These are phyloP conservation scores for Drosophila diplacantha DNA, from an alignment of 2,888 invertebrate species.

Conservation along the genomic window DNA sequence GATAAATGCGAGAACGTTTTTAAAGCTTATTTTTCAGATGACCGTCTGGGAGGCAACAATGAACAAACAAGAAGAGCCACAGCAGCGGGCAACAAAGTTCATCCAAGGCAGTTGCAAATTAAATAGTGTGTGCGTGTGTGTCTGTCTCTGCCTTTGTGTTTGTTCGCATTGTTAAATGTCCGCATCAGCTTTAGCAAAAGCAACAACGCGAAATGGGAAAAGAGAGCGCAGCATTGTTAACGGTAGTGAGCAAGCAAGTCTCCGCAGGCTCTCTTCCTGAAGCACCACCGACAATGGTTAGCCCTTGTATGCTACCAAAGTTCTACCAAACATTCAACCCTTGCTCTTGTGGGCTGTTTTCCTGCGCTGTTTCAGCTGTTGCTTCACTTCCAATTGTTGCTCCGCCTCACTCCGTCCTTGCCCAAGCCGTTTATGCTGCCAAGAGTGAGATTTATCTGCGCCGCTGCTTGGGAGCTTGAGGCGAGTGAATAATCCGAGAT, in stretches of 20 bases:
- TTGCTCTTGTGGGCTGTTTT: constrained; percentile 19
- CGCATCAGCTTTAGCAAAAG: constrained; percentile 32
- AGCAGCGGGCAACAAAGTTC: constrained; percentile 61
- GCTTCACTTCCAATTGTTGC: constrained; percentile 31
- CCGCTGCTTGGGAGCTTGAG: background rate
- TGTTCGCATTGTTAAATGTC: constrained; percentile 70
- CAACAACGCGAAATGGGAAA: constrained; percentile 22
- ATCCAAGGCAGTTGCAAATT: constrained; percentile 68
- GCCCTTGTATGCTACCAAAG: constrained; percentile 15
- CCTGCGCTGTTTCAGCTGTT: constrained; percentile 36
- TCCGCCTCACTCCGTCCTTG: constrained; percentile 20
- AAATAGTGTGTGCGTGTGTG: constrained; percentile 49
- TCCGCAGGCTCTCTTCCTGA: constrained; percentile 8
- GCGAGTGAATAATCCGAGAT: constrained; percentile 4
- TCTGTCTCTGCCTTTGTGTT: constrained; percentile 42
- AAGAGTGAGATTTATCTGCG: constrained; percentile 65
- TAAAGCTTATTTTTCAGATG: constrained; percentile 55
- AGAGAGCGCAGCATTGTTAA: constrained; percentile 55
- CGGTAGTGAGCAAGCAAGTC: constrained; percentile 20
- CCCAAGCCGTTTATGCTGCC: constrained; percentile 44
- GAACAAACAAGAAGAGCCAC: constrained; percentile 50
- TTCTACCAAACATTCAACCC: constrained; percentile 3
- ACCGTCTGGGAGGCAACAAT: constrained; percentile 54
- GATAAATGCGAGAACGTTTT: constrained; percentile 56
- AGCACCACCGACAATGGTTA: constrained; percentile 2